Conservation (phyloP, 2,113 vertebrate species). For the Pelusios castaneus region DNA sequence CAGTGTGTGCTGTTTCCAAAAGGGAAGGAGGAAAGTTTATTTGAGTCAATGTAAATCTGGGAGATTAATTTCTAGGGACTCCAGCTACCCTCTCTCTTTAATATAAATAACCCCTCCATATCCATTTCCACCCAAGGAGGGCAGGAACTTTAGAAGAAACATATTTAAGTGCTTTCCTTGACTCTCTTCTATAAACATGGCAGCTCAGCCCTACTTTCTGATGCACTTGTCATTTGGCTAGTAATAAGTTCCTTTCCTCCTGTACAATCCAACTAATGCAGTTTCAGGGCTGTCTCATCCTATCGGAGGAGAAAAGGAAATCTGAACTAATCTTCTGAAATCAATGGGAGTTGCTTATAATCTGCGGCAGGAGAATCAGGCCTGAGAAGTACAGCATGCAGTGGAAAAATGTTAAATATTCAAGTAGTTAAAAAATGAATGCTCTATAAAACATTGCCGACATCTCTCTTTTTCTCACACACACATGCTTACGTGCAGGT, state of each 20-base stretch:
- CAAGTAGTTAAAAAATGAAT: background rate
- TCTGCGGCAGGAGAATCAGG: background rate
- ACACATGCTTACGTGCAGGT: background rate
- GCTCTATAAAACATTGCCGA: background rate
- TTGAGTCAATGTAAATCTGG: constrained; percentile 16
- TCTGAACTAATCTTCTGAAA: background rate
- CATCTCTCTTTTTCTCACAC: background rate
- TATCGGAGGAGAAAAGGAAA: background rate
- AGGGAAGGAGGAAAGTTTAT: constrained; percentile 1
- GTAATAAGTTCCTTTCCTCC: background rate
- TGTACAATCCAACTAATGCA: background rate
- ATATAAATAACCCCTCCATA: background rate
- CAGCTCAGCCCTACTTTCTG: background rate
- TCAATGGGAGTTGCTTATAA: background rate
- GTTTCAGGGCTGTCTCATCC: background rate
- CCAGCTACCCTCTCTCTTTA: background rate
- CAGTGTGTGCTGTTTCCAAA: constrained; percentile 36
- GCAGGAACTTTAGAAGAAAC: background rate
- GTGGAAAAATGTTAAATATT: background rate
- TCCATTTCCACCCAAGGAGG: background rate
- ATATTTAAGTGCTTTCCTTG: background rate
- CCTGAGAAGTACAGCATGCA: background rate
- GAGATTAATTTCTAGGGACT: background rate
- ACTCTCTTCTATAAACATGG: background rate
- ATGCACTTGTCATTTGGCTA: background rate